These are phyloP conservation scores for Drosophila rellima DNA, from an alignment of 2,888 invertebrate species.

Conservation along the genomic window DNA sequence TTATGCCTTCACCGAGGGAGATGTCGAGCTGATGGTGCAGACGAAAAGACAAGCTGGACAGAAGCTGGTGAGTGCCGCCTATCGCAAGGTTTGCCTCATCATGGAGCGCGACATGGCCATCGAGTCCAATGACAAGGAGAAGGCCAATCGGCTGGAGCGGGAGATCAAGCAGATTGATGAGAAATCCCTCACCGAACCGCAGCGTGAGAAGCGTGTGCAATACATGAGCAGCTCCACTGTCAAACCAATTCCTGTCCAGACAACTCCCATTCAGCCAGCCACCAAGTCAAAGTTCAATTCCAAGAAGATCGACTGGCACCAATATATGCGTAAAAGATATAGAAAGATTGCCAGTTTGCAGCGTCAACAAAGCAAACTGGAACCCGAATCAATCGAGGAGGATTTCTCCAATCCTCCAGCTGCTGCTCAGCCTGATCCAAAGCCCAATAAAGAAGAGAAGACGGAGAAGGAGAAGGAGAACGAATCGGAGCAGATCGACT, in stretches of 20 bases:
- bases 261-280: neutral
- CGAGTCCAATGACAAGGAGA: slow-evolving; percentile 28
- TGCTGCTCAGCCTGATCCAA: neutral
- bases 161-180: slow-evolving; percentile 45
- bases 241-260: neutral
- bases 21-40: slow-evolving; percentile 43
- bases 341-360: slow-evolving; percentile 11
- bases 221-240: slow-evolving; percentile 4
- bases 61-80: slow-evolving; percentile 31
- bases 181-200: neutral
- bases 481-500: neutral
- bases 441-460: neutral
- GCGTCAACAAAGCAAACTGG: neutral
- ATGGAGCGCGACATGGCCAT: slow-evolving; percentile 48
- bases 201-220: slow-evolving; percentile 16
- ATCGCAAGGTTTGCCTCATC: slow-evolving; percentile 43
- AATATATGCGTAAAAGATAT: slow-evolving; percentile 26
- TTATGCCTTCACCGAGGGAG: slow-evolving; percentile 43
- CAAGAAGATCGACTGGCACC: slow-evolving; percentile 30
- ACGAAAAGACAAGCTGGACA: slow-evolving; percentile 16
- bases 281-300: neutral
- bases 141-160: slow-evolving; percentile 30
- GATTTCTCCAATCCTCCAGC: neutral
- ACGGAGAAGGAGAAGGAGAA: neutral
- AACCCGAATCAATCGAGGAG: neutral